Evolutionary conservation across 2,113 vertebrate genomes (phyloP).

Genomic region (Microcebus jonahi): DNA sequence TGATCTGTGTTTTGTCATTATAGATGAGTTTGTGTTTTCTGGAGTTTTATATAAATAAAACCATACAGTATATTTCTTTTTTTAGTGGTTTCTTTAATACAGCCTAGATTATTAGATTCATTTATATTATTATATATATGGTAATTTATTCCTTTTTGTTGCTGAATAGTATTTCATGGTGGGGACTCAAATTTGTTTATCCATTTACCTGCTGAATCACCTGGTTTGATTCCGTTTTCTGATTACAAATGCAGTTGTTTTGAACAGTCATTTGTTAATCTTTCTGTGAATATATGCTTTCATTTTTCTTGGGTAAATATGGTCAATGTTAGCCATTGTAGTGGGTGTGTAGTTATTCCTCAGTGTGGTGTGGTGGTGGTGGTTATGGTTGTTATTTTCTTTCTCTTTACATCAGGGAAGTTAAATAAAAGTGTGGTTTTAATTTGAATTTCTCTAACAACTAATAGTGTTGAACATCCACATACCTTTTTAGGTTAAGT

Average conservation of each 20-base stretch:
- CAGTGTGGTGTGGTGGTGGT: background rate
- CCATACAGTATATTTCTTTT: background rate
- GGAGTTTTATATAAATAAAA: background rate
- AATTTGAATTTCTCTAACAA: background rate
- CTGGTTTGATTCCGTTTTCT: background rate
- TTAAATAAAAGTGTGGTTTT: background rate
- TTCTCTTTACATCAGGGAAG: too few relatives aligned
- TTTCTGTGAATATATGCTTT: background rate
- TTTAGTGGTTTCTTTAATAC: background rate
- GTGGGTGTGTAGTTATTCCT: background rate
- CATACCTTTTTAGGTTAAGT: background rate
- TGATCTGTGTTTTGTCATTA: background rate
- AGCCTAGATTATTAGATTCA: background rate
- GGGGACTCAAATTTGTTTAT: background rate
- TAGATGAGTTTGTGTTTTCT: background rate
- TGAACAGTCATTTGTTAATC: background rate
- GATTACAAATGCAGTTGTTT: background rate
- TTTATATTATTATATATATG: background rate
- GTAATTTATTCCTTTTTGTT: background rate
- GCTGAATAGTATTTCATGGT: background rate
- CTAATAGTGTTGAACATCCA: background rate
- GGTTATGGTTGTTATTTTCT: too few relatives aligned
- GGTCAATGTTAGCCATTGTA: background rate
- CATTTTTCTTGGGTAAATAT: background rate
- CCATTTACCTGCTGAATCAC: background rate